Percentiles rank a stretch among this genome's conserved stretches.
phyloP scores from a whole-genome alignment of 2,113 vertebrate species.

The Phaetusa simplex region DNA sequence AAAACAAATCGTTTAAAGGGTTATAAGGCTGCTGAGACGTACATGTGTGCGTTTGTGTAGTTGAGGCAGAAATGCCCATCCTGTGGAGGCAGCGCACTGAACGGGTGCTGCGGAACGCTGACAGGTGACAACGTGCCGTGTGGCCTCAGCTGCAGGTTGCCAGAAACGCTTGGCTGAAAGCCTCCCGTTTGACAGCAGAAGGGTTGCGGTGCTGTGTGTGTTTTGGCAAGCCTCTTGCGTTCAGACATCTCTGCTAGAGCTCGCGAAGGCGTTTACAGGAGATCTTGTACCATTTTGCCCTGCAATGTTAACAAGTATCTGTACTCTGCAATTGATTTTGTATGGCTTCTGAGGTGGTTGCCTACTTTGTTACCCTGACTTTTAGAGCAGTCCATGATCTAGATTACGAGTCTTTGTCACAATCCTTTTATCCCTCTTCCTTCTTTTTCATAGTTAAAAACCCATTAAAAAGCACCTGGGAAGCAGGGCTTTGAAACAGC shows the following conservation, averaged over 20 bases:
- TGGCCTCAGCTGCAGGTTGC: accelerated
- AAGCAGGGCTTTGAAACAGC: background rate
- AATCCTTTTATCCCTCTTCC: background rate
- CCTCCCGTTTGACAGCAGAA: accelerated
- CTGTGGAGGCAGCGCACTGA: accelerated
- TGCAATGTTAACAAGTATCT: background rate
- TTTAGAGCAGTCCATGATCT: background rate
- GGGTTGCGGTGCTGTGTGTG: accelerated
- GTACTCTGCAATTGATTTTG: background rate
- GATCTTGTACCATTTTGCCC: background rate
- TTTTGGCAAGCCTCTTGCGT: no score
- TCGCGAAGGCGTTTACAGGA: accelerated
- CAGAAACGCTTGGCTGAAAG: background rate
- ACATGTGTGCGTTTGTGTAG: background rate
- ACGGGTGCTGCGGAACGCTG: accelerated
- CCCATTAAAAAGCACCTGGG: background rate
- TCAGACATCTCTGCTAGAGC: no score
- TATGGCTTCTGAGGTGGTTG: background rate
- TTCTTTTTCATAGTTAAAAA: background rate
- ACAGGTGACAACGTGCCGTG: accelerated
- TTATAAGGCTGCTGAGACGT: accelerated
- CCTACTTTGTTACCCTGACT: background rate
- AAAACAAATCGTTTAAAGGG: background rate
- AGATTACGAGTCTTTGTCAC: no score
- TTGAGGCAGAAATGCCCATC: accelerated